Evolutionary conservation across 2,113 vertebrate genomes (phyloP), one percentile per base, ranked within the genome.

Genomic region (Tragelaphus scriptus): DNA sequence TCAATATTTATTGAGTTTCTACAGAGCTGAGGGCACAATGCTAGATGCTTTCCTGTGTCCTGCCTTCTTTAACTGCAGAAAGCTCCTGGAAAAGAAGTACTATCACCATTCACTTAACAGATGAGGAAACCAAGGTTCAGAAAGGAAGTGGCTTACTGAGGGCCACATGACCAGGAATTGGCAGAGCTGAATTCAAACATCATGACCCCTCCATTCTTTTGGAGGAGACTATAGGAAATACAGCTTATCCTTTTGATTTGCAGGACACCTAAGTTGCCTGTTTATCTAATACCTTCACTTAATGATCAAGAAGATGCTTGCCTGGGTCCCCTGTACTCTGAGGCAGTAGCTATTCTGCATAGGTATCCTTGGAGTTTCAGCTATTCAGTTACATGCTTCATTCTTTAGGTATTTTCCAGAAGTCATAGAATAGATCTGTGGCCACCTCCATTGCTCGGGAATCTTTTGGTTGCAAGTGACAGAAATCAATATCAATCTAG

Each of bases 1-100:
- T 94, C 90, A 56, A 90, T 94, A 89, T 86, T 93, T 68, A 88
- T 21, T 82, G 91, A 58, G 88, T 94, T 94, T 91, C 55, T 81
- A 65, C 49, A 91, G 85, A 90, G 55, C 56, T 56, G 44, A 88
- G 85, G 49, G 19, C 40, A 65, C 49, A 40, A 17, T 88, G 10
- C 59, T 86, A 85, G 55, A 32, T 79, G 53, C 26, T 58, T 80
- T 71, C 75, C 26, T 65, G 28, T 32, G 55, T 21, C 16, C 11
- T 55, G 51, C 58, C 23, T 77, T 30, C 49, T 93, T 89, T 63
- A 80, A 89, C 7, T 97, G 17, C n/a, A 28, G 16, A 93, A 49
- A 63, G 44, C 36, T 85, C 77, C 32, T 61, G 32, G 68, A 15
- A 61, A n/a, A 28, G 55, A 85, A 51, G 9, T 32, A 15, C 81